A percentile compares a stretch with the other conserved stretches of the same genome.
These are phyloP conservation scores for Corvus cornix DNA, from an alignment of 2,113 vertebrate species.

Conservation along the genomic window DNA sequence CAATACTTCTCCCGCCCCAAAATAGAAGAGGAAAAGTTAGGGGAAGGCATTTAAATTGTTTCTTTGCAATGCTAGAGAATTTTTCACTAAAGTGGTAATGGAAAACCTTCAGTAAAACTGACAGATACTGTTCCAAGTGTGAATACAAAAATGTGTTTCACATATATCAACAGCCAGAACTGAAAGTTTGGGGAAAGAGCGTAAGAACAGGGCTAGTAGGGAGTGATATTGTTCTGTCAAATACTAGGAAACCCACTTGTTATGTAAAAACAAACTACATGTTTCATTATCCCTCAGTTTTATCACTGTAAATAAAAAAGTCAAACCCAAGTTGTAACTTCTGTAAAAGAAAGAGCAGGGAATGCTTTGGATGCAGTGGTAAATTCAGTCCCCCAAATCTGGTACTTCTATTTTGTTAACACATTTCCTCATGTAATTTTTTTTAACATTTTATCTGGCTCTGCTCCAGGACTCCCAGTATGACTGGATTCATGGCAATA, in stretches of 20 bases:
- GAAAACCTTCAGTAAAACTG: not conserved
- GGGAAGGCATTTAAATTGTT: not conserved
- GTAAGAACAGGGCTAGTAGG: not conserved
- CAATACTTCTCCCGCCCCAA: fast-evolving
- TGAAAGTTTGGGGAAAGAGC: not conserved
- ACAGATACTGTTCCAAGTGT: not conserved
- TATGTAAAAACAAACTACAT: not conserved
- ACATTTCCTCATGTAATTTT: not conserved
- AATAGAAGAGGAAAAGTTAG: not conserved
- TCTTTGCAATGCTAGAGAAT: not conserved
- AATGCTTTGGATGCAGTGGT: not conserved
- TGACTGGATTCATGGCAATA: not conserved
- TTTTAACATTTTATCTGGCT: not conserved
- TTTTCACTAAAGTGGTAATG: not conserved
- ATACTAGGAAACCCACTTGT: not conserved
- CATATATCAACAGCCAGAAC: not conserved
- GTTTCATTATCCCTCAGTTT: not conserved
- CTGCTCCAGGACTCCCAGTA: not conserved
- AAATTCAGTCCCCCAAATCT: not conserved
- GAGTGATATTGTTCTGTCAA: not conserved
- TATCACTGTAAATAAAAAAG: not conserved
- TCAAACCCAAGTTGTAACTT: not conserved
- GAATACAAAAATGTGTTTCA: not conserved
- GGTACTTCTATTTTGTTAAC: not conserved
- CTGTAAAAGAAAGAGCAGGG: not conserved